A percentile compares a stretch with the other conserved stretches of the same genome.
Evolutionary conservation across 2,113 vertebrate genomes (phyloP).

Genomic region (Pteruthius melanotis): DNA sequence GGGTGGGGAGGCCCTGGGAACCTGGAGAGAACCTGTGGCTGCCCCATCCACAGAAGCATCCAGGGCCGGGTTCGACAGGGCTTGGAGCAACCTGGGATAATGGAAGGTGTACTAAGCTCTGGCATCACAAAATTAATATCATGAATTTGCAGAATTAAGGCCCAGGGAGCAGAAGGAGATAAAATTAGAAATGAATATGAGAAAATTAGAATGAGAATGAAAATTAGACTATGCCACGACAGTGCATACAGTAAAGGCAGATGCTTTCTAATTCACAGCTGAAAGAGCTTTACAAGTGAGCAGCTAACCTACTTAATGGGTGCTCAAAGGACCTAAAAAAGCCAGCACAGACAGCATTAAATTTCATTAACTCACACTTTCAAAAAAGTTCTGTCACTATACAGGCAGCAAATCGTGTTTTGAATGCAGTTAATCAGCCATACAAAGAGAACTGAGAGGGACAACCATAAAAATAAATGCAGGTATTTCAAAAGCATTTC

Average conservation of each 20-base stretch:
- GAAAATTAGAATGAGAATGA: slow-evolving; percentile 6
- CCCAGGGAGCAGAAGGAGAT: not conserved
- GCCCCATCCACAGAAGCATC: too few relatives aligned
- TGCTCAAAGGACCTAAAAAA: not conserved
- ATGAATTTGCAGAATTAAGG: not conserved
- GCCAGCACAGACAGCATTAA: not conserved
- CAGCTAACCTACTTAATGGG: not conserved
- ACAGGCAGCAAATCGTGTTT: not conserved
- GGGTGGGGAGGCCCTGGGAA: not conserved
- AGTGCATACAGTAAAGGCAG: not conserved
- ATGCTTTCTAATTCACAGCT: not conserved
- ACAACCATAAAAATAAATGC: not conserved
- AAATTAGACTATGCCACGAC: not conserved
- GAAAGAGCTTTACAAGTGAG: not conserved
- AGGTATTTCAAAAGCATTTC: not conserved
- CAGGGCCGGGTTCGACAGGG: fast-evolving
- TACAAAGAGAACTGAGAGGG: not conserved
- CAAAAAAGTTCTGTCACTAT: not conserved
- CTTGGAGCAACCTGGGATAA: not conserved
- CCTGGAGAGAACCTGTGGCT: not conserved
- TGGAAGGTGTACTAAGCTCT: not conserved
- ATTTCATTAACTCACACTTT: not conserved
- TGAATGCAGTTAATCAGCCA: slow-evolving; percentile 22
- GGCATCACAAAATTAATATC: not conserved
- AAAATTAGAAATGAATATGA: not conserved